A percentile compares a stretch with the other conserved stretches of the same genome.
phyloP scores from a whole-genome alignment of 2,797 vertebrate species.

The Enteromius afrohamiltoni region DNA sequence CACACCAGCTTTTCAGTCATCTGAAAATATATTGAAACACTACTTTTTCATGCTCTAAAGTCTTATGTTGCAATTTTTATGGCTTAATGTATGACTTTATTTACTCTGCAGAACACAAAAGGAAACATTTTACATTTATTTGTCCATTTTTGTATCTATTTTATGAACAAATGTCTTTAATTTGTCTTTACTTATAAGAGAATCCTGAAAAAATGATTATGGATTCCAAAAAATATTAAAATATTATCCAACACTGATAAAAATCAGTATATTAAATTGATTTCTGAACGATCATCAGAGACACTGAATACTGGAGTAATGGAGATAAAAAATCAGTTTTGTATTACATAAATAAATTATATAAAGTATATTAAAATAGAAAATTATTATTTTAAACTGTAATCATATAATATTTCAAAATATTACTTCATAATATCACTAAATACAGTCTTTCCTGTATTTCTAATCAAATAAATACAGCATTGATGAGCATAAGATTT shows the following conservation, averaged over 20 bases:
- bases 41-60: neutral
- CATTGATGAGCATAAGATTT: neutral
- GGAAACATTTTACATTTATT: neutral
- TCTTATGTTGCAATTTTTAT: neutral
- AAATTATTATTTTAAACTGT: too few species aligned
- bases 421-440: too few species aligned
- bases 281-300: too few species aligned
- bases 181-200: neutral
- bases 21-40: neutral
- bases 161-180: neutral
- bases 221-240: neutral
- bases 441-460: neutral
- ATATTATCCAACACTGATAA: neutral
- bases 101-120: neutral
- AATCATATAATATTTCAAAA: neutral
- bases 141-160: neutral
- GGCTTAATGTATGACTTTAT: neutral
- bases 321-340: too few species aligned
- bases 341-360: too few species aligned
- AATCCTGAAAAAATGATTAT: neutral
- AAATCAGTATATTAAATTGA: too few species aligned
- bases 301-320: neutral
- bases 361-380: too few species aligned
- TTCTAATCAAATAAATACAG: neutral
- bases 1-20: neutral